Percentiles rank a stretch among this genome's conserved stretches.
phyloP scores from a whole-genome alignment of 2,888 invertebrate species.

The Phengaris arion region DNA sequence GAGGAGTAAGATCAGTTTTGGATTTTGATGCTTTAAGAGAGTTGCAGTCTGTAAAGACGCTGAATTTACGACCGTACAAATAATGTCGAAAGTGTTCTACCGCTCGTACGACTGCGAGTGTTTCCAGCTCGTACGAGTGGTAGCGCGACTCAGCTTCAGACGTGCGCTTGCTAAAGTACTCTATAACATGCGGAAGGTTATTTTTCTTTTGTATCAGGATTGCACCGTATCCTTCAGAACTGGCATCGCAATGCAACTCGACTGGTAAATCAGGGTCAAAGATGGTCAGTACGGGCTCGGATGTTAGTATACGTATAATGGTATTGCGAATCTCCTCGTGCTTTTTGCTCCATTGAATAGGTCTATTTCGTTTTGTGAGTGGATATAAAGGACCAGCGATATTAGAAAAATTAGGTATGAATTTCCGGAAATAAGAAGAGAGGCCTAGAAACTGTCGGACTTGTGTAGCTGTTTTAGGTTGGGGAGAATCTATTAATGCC shows the following conservation, averaged over 20 bases:
- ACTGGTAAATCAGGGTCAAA: no score
- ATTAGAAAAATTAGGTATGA: constrained; percentile 38
- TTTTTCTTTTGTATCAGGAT: no score
- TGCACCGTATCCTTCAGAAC: no score
- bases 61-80: background rate
- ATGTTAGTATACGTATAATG: no score
- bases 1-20: no score
- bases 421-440: constrained; percentile 39
- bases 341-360: no score
- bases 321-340: no score
- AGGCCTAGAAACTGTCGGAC: constrained; percentile 40
- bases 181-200: no score
- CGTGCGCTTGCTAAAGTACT: no score
- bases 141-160: background rate
- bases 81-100: background rate
- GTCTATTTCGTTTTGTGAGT: constrained; percentile 36
- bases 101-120: background rate
- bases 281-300: no score
- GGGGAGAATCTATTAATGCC: constrained; percentile 6
- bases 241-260: no score
- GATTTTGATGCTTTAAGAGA: background rate
- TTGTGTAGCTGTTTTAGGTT: constrained; percentile 29
- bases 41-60: background rate
- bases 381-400: constrained; percentile 41
- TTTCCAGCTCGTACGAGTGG: background rate